Evolutionary conservation across 2,113 vertebrate species (phyloP).

Genomic region (Vireo altiloquus): DNA sequence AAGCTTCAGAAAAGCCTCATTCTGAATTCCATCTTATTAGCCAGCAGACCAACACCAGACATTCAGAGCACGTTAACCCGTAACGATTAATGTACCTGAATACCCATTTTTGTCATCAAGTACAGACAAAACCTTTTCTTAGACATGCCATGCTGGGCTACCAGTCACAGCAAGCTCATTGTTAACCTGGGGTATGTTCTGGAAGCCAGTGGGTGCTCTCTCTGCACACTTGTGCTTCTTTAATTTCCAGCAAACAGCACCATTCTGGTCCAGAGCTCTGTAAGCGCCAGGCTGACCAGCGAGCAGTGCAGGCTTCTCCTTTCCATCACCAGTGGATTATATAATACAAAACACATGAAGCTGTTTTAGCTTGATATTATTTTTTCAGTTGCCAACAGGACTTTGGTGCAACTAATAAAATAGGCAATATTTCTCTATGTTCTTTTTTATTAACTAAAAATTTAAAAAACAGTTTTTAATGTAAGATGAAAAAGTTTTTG

Average conservation of each 20-base stretch:
- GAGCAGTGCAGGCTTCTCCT: neutral
- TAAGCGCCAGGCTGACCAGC: neutral
- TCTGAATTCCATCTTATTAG: neutral
- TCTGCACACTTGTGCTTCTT: neutral
- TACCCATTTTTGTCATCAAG: neutral
- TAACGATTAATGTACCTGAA: fast-evolving
- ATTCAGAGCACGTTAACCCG: fast-evolving
- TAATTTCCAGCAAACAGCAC: neutral
- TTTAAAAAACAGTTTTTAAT: constrained; percentile 25
- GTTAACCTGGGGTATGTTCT: neutral
- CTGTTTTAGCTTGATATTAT: constrained; percentile 63
- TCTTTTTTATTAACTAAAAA: constrained; percentile 57
- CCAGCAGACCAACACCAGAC: neutral
- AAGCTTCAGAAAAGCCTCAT: neutral
- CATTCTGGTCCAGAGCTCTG: neutral
- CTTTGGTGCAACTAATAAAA: constrained; percentile 67
- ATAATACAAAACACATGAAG: constrained; percentile 65
- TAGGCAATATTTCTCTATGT: constrained; percentile 55
- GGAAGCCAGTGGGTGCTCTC: neutral
- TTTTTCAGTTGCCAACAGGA: constrained; percentile 65
- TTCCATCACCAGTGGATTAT: constrained; percentile 50
- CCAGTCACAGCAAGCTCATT: neutral
- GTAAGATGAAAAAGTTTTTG: constrained; percentile 47
- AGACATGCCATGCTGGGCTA: neutral
- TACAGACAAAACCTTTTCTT: neutral